A percentile compares a stretch with the other conserved stretches of the same genome.
Conservation (phyloP, 2,113 vertebrate genomes). For the Apistogramma diplotaenia region DNA sequence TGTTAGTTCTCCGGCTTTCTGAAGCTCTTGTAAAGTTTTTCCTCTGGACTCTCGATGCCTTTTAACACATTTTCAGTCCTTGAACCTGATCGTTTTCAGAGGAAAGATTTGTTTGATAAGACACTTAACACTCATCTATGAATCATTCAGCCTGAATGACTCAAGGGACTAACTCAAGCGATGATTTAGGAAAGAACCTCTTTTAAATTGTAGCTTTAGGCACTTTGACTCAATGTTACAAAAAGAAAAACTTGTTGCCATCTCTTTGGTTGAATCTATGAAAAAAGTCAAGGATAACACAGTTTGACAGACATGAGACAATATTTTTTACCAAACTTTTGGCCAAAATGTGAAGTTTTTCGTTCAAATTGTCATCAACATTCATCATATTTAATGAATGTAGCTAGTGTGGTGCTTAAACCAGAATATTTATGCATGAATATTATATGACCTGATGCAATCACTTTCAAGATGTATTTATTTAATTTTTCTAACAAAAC, state of each 20-base stretch:
- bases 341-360: no score
- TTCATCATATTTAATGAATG: slow-evolving; percentile 10
- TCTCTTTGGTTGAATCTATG: no score
- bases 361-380: background rate
- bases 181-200: no score
- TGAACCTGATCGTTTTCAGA: background rate
- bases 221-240: no score
- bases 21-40: background rate
- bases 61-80: background rate
- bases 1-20: background rate
- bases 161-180: no score
- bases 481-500: slow-evolving; percentile 60
- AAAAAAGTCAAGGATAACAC: no score
- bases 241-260: no score
- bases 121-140: background rate
- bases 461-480: slow-evolving; percentile 45
- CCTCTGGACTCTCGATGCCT: background rate
- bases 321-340: no score
- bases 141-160: no score
- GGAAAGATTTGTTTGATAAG: background rate
- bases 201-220: no score
- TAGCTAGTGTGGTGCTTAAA: background rate
- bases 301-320: no score
- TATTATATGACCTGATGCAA: background rate
- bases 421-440: background rate